phyloP scores from a whole-genome alignment of 1,140 invertebrate genomes.

The Ips typographus region DNA sequence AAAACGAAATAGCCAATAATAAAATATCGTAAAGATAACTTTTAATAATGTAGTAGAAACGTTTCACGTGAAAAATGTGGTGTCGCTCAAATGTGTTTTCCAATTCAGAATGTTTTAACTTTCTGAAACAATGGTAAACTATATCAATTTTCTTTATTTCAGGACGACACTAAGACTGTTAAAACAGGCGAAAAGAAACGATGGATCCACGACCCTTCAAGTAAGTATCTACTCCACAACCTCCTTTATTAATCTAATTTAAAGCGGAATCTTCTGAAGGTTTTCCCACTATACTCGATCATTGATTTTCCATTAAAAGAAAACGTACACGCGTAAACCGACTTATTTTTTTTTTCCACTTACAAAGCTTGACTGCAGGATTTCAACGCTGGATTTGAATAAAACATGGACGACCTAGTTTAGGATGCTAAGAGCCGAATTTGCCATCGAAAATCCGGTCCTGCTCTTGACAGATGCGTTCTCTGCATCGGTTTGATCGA shows the following conservation, averaged over 20 bases:
- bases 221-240: constrained; percentile 57
- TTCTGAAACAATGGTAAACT: too few relatives aligned
- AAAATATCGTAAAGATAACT: too few relatives aligned
- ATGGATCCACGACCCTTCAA: constrained; percentile 76
- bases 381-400: neutral
- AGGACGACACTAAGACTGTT: constrained; percentile 52
- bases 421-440: neutral
- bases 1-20: too few relatives aligned
- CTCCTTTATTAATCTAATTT: neutral
- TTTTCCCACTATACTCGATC: neutral
- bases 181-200: constrained; percentile 65
- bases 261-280: neutral
- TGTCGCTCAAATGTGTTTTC: too few relatives aligned
- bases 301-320: constrained; percentile 17
- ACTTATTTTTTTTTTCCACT: too few relatives aligned
- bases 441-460: neutral
- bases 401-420: neutral
- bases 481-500: neutral
- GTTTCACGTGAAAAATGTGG: too few relatives aligned
- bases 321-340: neutral
- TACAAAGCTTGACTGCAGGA: too few relatives aligned
- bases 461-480: neutral
- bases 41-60: too few relatives aligned
- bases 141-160: constrained; percentile 39
- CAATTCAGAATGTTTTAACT: too few relatives aligned